Base-by-base conservation (phyloP, 2,113 vertebrate species). In the Ptilonorhynchus violaceus region DNA sequence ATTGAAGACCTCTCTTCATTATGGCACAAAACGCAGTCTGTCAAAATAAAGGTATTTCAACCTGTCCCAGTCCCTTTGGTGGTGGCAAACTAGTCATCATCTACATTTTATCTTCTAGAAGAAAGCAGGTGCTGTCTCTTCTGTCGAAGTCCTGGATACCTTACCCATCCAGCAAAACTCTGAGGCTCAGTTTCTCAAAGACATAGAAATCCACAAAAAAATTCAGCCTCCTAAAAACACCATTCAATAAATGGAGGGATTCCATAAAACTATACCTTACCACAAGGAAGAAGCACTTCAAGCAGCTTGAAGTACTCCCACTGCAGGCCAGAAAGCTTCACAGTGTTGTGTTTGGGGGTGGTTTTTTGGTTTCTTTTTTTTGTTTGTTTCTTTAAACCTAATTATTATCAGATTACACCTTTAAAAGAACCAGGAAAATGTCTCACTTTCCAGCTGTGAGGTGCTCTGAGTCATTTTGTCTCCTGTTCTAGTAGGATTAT, bases 241-340 rank as follows among this genome's bases (percentile, higher is more conserved):
- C 78, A 2, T 69, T 92, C n/a, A 73, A 13, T 0, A 1, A 68
- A 18, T 14, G 0, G 1, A 27, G 19, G 24, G 11, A 16, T 59
- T 74, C 60, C 6, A 21, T 47, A 73, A 59, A 91, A 35, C 18
- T 42, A 4, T 58, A 52, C 27, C 18, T 81, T 58, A 58, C 30
- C 5, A 60, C 16, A 56, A 18, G 27, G 64, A 59, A 70, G 33
- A 58, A 44, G n/a, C n/a, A n/a, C n/a, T n/a, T n/a, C n/a, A n/a
- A n/a, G 16, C 1, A 8, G 9, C 35, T 59, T 85, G n/a, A 85
- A 76, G 28, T 85, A 52, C 6, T 82, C 22, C 31, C 6, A 13
- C 28, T 68, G 41, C 17, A 79, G 35, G 15, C 17, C 15, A 41
- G 58, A 68, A 89, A 75, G 23, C 2, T 72, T 25, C 35, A 53